Evolutionary conservation across 2,888 invertebrate species (phyloP), one percentile per base, ranked within the genome.

Genomic region (Stegophylla sp.): DNA sequence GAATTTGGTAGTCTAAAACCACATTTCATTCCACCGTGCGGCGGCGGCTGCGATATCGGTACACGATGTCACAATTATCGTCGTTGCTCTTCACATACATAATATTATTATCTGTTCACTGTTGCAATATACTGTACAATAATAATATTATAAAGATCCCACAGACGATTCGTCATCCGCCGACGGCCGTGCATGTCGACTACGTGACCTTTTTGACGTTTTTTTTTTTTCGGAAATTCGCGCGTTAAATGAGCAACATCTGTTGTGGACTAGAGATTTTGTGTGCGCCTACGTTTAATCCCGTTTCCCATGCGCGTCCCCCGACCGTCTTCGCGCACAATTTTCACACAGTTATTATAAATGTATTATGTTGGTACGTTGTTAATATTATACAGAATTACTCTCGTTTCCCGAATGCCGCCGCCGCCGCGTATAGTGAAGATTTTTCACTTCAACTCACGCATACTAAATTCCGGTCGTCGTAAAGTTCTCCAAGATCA

Each of bases 161-260:
- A 12, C 2, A 1, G 17, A 9, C 34, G 12, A 75, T 75, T 28
- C 34, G 51, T 75, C 75, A 51, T 45, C 10, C 2, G 63, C 34
- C 34, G 34, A 34, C 34, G 34, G 7, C 34, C 4, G 34, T 3
- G n/a, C n/a, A 34, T 17, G 63, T 4, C 64, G 17, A 17, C 5
- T 20, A 61, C 28, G 74, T 63, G 34, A 63, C 28, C 10, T 41
- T 64, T 48, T 51, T 15, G 28, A 74, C 48, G 20, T 48, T 71
- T 72, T 9, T 41, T 34, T 48, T 71, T 72, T 9, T 41, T 34
- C 17, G 4, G 45, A 61, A 63, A 63, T 12, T 20, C 2, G 3
- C n/a, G 3, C 13, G 28, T 59, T 28, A 17, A n/a, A 63, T 34
- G 20, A 72, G 23, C 15, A 12, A 23, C 51, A 41, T 12, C 73